Evolutionary conservation across 2,113 vertebrate species (phyloP).

Genomic region (Buteo buteo): DNA sequence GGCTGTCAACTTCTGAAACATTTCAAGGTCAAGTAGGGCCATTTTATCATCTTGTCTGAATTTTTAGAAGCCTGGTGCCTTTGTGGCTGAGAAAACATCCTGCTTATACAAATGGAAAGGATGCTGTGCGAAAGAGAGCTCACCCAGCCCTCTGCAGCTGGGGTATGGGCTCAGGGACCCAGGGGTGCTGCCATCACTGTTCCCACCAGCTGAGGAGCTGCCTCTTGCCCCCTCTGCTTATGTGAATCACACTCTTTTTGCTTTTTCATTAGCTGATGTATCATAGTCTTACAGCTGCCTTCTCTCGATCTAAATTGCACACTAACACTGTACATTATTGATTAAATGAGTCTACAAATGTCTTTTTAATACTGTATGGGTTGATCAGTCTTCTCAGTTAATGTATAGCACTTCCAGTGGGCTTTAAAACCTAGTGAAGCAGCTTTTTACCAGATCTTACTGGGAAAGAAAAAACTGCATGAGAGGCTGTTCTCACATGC

Average conservation of each 20-base stretch:
- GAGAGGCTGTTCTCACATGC: fast-evolving
- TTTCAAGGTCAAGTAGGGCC: neutral
- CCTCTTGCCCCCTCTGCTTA: neutral
- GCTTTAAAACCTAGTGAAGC: slow-evolving; percentile 35
- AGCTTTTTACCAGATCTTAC: slow-evolving; percentile 7
- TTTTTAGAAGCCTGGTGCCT: neutral
- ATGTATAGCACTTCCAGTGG: slow-evolving; percentile 30
- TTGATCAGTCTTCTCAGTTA: slow-evolving; percentile 59
- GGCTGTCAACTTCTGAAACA: neutral
- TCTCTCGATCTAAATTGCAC: slow-evolving; percentile 19
- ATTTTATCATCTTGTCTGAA: neutral
- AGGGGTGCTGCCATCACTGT: neutral
- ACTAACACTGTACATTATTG: slow-evolving; percentile 60
- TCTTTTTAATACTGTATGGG: slow-evolving; percentile 55
- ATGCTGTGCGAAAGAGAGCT: neutral
- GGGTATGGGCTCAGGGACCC: neutral
- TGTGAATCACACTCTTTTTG: neutral
- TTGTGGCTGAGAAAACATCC: neutral
- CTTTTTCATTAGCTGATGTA: slow-evolving; percentile 45
- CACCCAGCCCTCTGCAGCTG: neutral
- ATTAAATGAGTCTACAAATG: slow-evolving; percentile 67
- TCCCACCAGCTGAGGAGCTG: neutral
- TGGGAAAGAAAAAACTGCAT: neutral
- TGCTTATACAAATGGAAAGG: neutral
- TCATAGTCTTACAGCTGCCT: slow-evolving; percentile 43